Base-by-base conservation (phyloP, 2,888 invertebrate genomes). In the Anaspis maculata region DNA sequence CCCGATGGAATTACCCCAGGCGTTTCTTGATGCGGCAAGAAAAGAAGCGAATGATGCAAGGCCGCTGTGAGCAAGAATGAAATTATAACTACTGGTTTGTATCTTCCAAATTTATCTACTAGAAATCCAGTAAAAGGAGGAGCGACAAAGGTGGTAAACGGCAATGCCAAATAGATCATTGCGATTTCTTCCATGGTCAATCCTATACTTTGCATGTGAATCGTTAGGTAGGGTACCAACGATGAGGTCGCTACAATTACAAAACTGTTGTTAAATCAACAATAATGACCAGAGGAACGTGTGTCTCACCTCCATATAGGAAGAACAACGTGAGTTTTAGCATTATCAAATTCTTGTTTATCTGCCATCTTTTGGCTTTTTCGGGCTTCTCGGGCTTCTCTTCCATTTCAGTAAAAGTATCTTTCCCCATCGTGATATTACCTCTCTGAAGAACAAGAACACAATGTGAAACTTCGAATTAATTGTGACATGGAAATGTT, bases 121-220 rank as follows among this genome's bases (percentile, higher is more conserved):
- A 90, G 68, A 59, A 82, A 83, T 43, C 85, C 85, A 61, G 89
- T 83, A 29, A 88, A 71, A 11, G 88, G 88, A 15, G 89, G 84
- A 49, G 88, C 83, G 45, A 90, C 67, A 59, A 90, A 87, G 3
- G 89, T 85, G 3, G 88, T 83, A 52, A 90, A 82, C 5, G 90
- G 89, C 56, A 90, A 71, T 2, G 87, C 81, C 52, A 89, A 73
- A 67, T 89, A 90, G 50, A 90, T 84, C 55, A 88, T 79, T 32
- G 87, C 86, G 41, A 88, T 85, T 69, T 91, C 87, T 52, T 85
- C 82, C 45, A 89, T 81, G 27, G 84, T 83, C 37, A 91, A 70
- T 39, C 90, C 90, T 59, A 90, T 80, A 56, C 85, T 80, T 66
- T 85, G 86, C 90, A 91, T 90, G 68, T 89, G 90, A 47, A 91